phyloP scores from a whole-genome alignment of 2,888 invertebrate genomes.

The Nomada hirtipes region DNA sequence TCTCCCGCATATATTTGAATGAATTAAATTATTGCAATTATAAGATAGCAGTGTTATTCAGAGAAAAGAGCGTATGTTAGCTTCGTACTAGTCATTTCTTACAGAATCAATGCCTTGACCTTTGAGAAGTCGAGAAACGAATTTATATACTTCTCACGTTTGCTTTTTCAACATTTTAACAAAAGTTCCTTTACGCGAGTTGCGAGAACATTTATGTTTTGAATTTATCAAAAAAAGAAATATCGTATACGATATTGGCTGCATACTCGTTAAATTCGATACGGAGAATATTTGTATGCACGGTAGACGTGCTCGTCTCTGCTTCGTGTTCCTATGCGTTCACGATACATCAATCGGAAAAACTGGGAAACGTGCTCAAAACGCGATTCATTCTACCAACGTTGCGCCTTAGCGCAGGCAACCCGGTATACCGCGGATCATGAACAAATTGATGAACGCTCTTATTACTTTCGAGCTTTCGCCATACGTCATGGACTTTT shows the following conservation, averaged over 20 bases:
- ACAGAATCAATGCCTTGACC: slow-evolving; percentile 49
- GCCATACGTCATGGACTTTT: slow-evolving; percentile 21
- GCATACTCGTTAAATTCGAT: neutral
- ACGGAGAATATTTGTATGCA: slow-evolving; percentile 10
- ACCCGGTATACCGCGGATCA: neutral
- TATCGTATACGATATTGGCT: neutral
- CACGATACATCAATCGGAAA: slow-evolving; percentile 42
- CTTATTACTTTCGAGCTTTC: slow-evolving; percentile 26
- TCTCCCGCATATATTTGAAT: neutral
- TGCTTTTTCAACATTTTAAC: neutral
- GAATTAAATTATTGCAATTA: neutral
- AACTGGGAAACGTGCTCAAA: slow-evolving; percentile 33
- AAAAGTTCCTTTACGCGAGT: neutral
- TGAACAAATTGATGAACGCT: slow-evolving; percentile 18
- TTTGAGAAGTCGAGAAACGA: slow-evolving; percentile 45
- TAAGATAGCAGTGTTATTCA: neutral
- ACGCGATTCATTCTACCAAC: slow-evolving; percentile 4
- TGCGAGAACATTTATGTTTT: neutral
- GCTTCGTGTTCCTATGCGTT: slow-evolving; percentile 15
- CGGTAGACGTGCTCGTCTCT: slow-evolving; percentile 28
- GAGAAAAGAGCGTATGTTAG: neutral
- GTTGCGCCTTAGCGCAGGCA: neutral
- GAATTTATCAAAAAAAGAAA: neutral
- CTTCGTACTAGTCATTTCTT: neutral
- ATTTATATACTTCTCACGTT: neutral